phyloP scores from a whole-genome alignment of 2,113 vertebrate species.

The Motacilla tschutschensis region DNA sequence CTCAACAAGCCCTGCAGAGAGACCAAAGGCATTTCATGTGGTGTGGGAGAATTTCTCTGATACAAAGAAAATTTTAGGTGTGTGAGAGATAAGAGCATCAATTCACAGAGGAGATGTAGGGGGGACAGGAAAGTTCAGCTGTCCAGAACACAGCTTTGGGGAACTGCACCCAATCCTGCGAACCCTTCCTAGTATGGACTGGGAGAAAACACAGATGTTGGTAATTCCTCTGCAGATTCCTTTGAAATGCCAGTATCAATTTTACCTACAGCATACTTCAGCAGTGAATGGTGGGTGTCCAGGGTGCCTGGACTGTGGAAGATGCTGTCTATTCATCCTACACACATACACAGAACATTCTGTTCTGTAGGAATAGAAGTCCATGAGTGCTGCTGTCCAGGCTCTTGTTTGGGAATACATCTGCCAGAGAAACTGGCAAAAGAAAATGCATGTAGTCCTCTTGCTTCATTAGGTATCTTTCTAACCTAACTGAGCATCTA shows the following conservation, averaged over 20 bases:
- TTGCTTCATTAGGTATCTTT: not conserved
- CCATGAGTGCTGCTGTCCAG: not conserved
- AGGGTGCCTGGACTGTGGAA: not conserved
- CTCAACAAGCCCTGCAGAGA: not conserved
- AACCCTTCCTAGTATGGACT: not conserved
- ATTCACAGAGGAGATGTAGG: not conserved
- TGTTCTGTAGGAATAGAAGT: not conserved
- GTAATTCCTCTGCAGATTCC: not conserved
- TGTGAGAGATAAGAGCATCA: not conserved
- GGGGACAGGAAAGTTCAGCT: not conserved
- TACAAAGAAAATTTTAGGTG: not conserved
- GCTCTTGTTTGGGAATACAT: not conserved
- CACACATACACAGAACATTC: not conserved
- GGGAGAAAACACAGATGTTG: not conserved
- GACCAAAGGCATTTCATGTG: not conserved
- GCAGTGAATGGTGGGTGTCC: rapidly evolving
- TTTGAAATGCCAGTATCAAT: not conserved
- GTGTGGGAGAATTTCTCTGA: not conserved
- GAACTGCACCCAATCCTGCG: not conserved
- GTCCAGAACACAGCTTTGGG: not conserved
- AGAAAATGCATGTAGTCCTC: not conserved
- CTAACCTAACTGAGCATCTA: not conserved
- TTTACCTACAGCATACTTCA: not conserved
- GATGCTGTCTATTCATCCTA: rapidly evolving
- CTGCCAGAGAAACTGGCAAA: not conserved